Evolutionary conservation across 2,113 vertebrate genomes (phyloP), one percentile per base, ranked within the genome.

Genomic region (Pseudopipra pipra): DNA sequence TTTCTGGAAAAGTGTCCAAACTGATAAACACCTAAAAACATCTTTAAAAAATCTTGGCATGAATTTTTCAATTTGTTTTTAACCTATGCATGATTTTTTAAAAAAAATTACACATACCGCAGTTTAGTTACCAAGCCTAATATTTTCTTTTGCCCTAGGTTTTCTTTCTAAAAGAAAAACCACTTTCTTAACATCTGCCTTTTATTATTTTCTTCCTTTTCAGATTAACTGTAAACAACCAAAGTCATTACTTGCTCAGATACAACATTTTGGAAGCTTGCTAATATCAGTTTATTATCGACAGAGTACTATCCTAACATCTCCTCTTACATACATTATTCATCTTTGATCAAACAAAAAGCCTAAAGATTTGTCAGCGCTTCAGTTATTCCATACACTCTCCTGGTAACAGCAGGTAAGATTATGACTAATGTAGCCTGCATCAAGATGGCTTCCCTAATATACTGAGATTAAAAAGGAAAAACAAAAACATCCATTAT

Each of bases 391-490:
- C 44, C 67, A 39, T 49, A 61, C 6, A 30, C 25, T 78, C 23
- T 61, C 62, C 77, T 54, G 85, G 54, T 74, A 93, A 68, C 18
- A 89, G 46, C 61, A 93, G 65, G 55, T 88, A 83, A 66, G 87
- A 75, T 93, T 93, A 84, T 94, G 65, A 92, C 83, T 94, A 95
- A 97, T 44, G 43, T 41, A 95, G 35, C 37, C 61, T 73, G 24
- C 58, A 58, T 84, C 65, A 77, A 92, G 87, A 95, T 58, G 85
- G 86, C 83, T 96, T 89, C 41, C 47, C 52, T 74, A 93, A 96
- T 95, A 95, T 51, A 65, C 62, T 90, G 65, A 96, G 72, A 93
- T 89, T 95, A 91, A 92, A 95, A 94, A 85, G 7, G 41, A 87
- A 30, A 89, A 96, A n/a, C 54, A 81, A 94, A 95, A 85, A 0